Evolutionary conservation across 2,888 invertebrate genomes (phyloP).

Genomic region (Eupithecia exiguata): DNA sequence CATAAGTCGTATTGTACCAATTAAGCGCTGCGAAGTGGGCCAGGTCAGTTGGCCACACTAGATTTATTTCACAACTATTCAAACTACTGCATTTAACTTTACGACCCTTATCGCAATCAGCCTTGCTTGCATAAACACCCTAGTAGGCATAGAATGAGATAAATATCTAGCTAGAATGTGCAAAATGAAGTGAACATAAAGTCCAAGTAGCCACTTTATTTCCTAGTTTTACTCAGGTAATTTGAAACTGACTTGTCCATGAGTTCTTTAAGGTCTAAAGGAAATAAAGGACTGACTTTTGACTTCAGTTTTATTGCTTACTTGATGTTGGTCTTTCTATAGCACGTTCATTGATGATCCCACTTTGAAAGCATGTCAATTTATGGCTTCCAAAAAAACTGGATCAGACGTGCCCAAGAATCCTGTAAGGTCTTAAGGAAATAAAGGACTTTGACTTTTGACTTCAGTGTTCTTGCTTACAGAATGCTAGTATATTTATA

Average conservation of each 20-base stretch:
- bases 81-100: slow-evolving; percentile 16
- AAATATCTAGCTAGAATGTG: neutral
- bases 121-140: neutral
- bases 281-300: neutral
- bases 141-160: neutral
- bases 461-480: neutral
- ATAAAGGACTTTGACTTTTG: neutral
- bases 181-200: neutral
- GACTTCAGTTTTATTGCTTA: neutral
- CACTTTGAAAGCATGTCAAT: neutral
- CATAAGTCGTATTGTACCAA: slow-evolving; percentile 5
- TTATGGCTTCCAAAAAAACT: neutral
- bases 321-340: neutral
- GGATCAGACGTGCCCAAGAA: neutral
- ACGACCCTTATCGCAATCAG: slow-evolving; percentile 3
- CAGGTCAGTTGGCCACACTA: slow-evolving; percentile 27
- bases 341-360: neutral
- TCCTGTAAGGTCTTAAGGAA: neutral
- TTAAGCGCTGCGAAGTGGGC: slow-evolving; percentile 18
- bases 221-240: neutral
- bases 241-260: neutral
- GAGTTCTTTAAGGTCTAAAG: neutral
- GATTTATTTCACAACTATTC: slow-evolving; percentile 24
- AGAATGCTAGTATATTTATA: neutral
- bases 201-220: neutral